Evolutionary conservation across 2,888 invertebrate species (phyloP), one percentile per base, ranked within the genome.

Genomic region (Chymomyza procnemis): DNA sequence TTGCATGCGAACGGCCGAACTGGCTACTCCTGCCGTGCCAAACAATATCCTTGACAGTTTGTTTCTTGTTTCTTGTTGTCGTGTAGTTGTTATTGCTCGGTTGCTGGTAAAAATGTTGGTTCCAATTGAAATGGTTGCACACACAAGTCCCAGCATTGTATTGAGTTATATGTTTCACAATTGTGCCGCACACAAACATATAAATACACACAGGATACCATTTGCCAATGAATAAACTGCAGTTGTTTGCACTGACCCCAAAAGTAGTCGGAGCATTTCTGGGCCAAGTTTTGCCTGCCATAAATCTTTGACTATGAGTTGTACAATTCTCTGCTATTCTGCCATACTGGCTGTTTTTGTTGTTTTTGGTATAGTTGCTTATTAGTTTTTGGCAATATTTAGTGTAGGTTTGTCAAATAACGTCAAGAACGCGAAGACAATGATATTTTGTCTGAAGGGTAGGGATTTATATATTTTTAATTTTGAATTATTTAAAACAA

Each of bases 91-190:
- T 50, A 4, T 9, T 18, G 16, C 18, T 9, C 50, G 16, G 16
- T 50, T 19, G 19, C 50, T n/a, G 4, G 54, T 16, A 54, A 56
- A 56, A 26, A 30, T 56, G 56, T 34, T 56, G 56, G 16, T 8
- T 56, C n/a, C 56, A 56, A 56, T 56, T 56, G 56, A 56, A 56
- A 30, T 56, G 56, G 56, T 26, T 26, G 19, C 18, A 56, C 34
- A 56, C 30, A 56, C n/a, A 56, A 30, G 56, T 26, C 26, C 14
- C 8, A 34, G 34, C 34, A 56, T 14, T 56, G 19, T 56, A 56
- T 56, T 56, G 56, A 56, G 56, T 56, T 56, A 26, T 12, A 19
- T 47, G 47, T 52, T 9, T 21, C 19, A 21, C 6, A 54, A 54
- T 3, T 54, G 22, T 18, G 56, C 56, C 55, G 30, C 12, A 14